phyloP scores from a whole-genome alignment of 1,140 invertebrate genomes.

The Chironomus striatipennis region DNA sequence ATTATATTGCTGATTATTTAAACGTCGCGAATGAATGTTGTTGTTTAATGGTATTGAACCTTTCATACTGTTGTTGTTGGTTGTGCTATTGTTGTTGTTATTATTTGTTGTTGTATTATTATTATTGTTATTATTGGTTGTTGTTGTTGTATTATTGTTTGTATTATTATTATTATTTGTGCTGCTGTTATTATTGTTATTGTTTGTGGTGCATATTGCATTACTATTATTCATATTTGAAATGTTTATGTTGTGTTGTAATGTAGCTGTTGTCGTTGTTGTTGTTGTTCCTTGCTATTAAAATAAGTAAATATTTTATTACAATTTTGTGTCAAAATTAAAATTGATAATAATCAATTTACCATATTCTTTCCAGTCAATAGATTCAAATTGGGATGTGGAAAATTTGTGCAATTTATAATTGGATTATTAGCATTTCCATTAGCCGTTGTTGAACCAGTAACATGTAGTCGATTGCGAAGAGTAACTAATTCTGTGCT shows the following conservation, averaged over 20 bases:
- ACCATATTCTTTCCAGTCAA: neutral
- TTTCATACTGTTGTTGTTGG: neutral
- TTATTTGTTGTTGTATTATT: neutral
- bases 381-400: neutral
- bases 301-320: too few relatives aligned
- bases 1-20: neutral
- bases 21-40: slow-evolving; percentile 16
- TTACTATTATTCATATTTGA: neutral
- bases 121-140: neutral
- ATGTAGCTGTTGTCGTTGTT: slow-evolving; percentile 23
- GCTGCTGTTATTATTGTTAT: neutral
- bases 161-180: neutral
- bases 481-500: slow-evolving; percentile 84
- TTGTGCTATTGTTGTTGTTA: neutral
- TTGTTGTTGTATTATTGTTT: too few relatives aligned
- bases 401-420: slow-evolving; percentile 19
- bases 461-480: slow-evolving; percentile 70
- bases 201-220: neutral
- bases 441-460: slow-evolving; percentile 29
- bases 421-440: slow-evolving; percentile 4
- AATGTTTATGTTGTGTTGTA: neutral
- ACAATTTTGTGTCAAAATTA: too few relatives aligned
- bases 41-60: neutral
- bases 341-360: neutral
- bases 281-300: slow-evolving; percentile 10